A percentile compares a stretch with the other conserved stretches of the same genome.
phyloP scores from a whole-genome alignment of 2,797 vertebrate genomes.

The Helostoma temminkii region DNA sequence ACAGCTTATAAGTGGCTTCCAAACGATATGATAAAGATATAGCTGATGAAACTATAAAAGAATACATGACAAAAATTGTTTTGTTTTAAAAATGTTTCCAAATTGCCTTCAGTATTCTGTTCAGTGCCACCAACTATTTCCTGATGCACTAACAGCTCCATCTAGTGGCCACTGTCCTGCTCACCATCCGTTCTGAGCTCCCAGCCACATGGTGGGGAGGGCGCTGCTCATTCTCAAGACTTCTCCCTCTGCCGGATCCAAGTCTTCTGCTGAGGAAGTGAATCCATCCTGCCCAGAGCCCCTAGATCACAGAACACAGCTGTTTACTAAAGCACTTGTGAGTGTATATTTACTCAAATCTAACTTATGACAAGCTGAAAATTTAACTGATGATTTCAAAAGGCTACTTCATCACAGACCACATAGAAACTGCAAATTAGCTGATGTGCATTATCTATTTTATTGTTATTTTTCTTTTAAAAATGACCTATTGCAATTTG shows the following conservation, averaged over 20 bases:
- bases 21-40: neutral
- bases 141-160: slow-evolving; percentile 19
- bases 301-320: slow-evolving; percentile 62
- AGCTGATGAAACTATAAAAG: neutral
- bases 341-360: too few species aligned
- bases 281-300: slow-evolving; percentile 83
- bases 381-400: too few species aligned
- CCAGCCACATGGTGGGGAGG: slow-evolving; percentile 98
- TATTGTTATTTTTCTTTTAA: too few species aligned
- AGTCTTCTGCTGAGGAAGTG: slow-evolving; percentile 81
- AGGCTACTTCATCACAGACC: too few species aligned
- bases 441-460: too few species aligned
- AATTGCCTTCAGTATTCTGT: neutral
- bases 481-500: too few species aligned
- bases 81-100: neutral
- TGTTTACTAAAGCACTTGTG: too few species aligned
- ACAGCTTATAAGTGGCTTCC: neutral
- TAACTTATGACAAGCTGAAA: too few species aligned
- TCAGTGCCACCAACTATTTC: neutral
- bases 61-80: neutral
- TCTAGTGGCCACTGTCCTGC: slow-evolving; percentile 47
- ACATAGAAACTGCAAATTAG: too few species aligned
- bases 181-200: slow-evolving; percentile 98
- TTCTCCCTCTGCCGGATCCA: slow-evolving; percentile 89
- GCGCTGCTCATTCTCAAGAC: slow-evolving; percentile 95